Evolutionary conservation across 2,113 vertebrate species (phyloP), one percentile per base, ranked within the genome.

Genomic region (Halichoeres trimaculatus): DNA sequence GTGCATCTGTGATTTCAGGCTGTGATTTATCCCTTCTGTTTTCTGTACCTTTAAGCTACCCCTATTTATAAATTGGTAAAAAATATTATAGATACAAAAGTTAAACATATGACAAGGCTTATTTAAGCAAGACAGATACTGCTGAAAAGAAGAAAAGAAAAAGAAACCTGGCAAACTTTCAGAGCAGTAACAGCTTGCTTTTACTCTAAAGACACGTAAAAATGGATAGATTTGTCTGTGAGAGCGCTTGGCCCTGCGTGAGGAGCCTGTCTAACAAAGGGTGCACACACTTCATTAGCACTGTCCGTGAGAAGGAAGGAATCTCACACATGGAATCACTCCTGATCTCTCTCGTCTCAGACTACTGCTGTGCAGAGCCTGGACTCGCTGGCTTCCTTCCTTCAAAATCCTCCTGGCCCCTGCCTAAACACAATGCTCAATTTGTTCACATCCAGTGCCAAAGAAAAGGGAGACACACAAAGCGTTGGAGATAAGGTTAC

Each of bases 401-500:
- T 85, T 81, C 53, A 3, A 84, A 89, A 86, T 88, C 85, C 82
- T 90, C 78, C 87, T 78, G 81, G 82, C 87, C 81, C 58, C 82
- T 86, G 79, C 85, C 83, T 89, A 80, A 92, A 93, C 90, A 94
- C 91, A 93, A 91, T 93, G 91, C 90, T 81, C 88, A 94, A 92
- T 96, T 94, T 94, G 89, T 94, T 94, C 92, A 91, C 94, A 94
- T 94, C 75, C 87, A 84, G 43, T 26, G 57, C 83, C 78, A 81
- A 89, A 87, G 87, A 91, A 91, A 90, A 86, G 85, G 86, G 70
- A 76, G 93, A 91, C 92, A 90, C 67, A 91, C 91, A 93, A 92
- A 87, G 4, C 62, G 59, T 62, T 10, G 64, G 63, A 96, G 95
- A 95, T 96, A 95, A 95, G 90, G 93, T 96, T 96, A 93, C 93